Base-by-base conservation (phyloP, 2,113 vertebrate genomes). In the Cyrtonyx montezumae region DNA sequence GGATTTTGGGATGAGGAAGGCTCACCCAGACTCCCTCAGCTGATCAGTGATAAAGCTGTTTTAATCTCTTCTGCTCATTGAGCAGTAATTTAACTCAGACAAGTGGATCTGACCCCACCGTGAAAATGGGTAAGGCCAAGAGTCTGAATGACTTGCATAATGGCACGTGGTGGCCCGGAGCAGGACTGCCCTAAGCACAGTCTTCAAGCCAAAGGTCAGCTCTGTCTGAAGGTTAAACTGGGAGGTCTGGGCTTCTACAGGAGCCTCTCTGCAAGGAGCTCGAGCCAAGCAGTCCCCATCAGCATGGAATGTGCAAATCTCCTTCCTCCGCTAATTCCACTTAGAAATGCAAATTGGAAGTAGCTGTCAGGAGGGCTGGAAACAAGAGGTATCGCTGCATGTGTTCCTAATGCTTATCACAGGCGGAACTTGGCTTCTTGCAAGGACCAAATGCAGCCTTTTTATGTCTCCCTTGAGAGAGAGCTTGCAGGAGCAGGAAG, bases 271-370 rank as follows among this genome's bases (percentile, higher is more conserved):
- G 58, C 22, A 1, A 7, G n/a, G 36, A 90, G 23, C 45, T 69
- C 21, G 65, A 88, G 84, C 25, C n/a, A 58, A 75, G 86, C 42
- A 25, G 0, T 45, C 43, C n/a, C 49, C 28, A 16, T 23, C 42
- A 37, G 43, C 43, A 61, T n/a, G 66, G 51, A 51, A 40, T 32
- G 25, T 43, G 56, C 61, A 53, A 56, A 61, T 88, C 46, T 58
- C n/a, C 48, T 73, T 88, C 68, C 48, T 76, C 73, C 80, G 43
- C 66, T 94, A 79, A 87, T 76, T 84, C 70, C 40, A 23, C 74
- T 70, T 79, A 23, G 65, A 94, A 90, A 81, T 84, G 88, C 45
- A 71, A 66, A 48, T 66, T 76, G 36, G 32, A 61, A 88, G 80
- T 78, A 51, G 40, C 56, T 81, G 56, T 78, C 43, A 51, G 51